Evolutionary conservation across 2,888 invertebrate species (phyloP).

Genomic region (Stratiomys singularior): DNA sequence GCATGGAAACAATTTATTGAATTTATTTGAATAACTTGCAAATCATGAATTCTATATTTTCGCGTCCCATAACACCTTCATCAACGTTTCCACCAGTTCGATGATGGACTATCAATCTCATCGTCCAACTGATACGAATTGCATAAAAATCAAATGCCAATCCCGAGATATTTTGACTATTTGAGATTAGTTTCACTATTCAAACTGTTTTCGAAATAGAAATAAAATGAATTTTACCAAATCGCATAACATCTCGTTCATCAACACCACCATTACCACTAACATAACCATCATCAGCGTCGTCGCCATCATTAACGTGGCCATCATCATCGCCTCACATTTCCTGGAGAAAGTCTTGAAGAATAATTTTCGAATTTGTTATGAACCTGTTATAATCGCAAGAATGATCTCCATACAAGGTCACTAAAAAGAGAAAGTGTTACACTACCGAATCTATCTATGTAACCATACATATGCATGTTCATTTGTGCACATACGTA

Average conservation of each 20-base stretch:
- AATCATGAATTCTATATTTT: background rate
- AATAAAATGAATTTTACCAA: background rate
- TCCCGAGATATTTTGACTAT: background rate
- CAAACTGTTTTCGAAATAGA: background rate
- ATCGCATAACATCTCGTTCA: conserved; percentile 2
- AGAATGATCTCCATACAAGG: conserved; percentile 46
- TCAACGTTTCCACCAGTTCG: too few species aligned
- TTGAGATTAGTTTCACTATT: conserved; percentile 16
- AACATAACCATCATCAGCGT: background rate
- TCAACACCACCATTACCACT: background rate
- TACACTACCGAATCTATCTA: conserved; percentile 42
- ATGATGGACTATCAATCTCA: background rate
- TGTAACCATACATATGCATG: background rate
- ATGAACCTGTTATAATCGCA: conserved; percentile 45
- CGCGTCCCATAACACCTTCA: background rate
- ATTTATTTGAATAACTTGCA: background rate
- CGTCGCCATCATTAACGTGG: background rate
- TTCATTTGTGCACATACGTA: background rate
- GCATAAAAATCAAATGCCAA: background rate
- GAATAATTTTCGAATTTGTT: conserved; percentile 45
- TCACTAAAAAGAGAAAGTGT: conserved; percentile 46
- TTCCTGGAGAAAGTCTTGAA: conserved; percentile 43
- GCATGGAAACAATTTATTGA: background rate
- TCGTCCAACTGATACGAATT: background rate
- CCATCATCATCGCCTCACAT: conserved; percentile 23